Evolutionary conservation across 1,140 invertebrate species (phyloP).

Genomic region (Rhopalosiphum padi): DNA sequence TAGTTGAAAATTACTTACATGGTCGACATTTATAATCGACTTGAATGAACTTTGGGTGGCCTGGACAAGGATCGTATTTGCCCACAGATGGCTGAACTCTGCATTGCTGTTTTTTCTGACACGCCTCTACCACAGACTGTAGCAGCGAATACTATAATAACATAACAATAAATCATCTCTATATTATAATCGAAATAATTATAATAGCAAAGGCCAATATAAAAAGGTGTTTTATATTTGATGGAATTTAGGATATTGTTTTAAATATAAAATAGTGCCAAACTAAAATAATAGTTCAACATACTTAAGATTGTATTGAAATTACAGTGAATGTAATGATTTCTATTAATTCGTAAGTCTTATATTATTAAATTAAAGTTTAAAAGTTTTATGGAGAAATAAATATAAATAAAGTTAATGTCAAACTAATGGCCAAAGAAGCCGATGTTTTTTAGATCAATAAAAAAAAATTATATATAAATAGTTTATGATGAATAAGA

Average conservation of each 20-base stretch:
- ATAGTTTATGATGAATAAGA: too few relatives aligned
- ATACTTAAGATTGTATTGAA: too few relatives aligned
- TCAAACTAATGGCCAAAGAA: too few relatives aligned
- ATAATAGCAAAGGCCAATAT: background rate
- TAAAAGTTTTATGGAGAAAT: too few relatives aligned
- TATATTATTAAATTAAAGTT: too few relatives aligned
- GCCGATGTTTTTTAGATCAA: too few relatives aligned
- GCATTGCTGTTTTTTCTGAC: constrained; percentile 88
- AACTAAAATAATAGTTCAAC: background rate
- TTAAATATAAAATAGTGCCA: background rate
- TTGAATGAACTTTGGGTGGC: constrained; percentile 85
- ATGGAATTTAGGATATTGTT: background rate
- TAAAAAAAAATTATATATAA: too few relatives aligned
- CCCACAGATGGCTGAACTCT: constrained; percentile 81
- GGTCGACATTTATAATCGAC: constrained; percentile 93
- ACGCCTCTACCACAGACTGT: constrained; percentile 90
- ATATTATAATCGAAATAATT: background rate
- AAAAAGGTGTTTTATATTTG: background rate
- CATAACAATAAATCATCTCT: constrained; percentile 23
- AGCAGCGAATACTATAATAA: constrained; percentile 81
- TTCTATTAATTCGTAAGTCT: background rate
- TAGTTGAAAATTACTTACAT: constrained; percentile 75
- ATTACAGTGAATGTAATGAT: background rate
- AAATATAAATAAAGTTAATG: too few relatives aligned
- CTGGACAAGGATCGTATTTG: constrained; percentile 86